These are phyloP conservation scores for Seira sanloemensis DNA, from an alignment of 2,888 invertebrate species.

Conservation along the genomic window DNA sequence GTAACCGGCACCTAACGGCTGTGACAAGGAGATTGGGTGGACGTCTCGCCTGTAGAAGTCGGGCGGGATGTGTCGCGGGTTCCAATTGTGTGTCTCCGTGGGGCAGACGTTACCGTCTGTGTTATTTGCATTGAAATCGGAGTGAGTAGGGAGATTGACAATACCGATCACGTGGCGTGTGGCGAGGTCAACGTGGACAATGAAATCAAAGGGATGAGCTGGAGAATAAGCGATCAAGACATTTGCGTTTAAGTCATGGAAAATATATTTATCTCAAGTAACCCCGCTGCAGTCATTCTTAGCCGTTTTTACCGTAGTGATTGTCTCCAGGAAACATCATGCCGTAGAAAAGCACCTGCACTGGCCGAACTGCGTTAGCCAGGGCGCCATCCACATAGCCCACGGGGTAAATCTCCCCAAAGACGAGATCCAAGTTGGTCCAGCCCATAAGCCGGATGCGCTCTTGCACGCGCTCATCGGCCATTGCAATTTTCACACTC, in stretches of 20 bases:
- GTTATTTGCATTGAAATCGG: constrained; percentile 35
- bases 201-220: constrained; percentile 66
- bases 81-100: constrained; percentile 15
- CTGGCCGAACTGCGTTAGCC: not conserved
- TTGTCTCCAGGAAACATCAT: constrained; percentile 42
- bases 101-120: constrained; percentile 38
- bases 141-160: constrained; percentile 52
- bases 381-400: constrained; percentile 37
- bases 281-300: too few species aligned
- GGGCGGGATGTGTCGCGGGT: not conserved
- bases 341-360: constrained; percentile 41
- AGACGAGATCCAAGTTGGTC: constrained; percentile 28
- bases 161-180: constrained; percentile 32
- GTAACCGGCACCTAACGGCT: constrained; percentile 48
- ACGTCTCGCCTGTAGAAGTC: constrained; percentile 41
- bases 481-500: not conserved
- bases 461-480: constrained; percentile 14
- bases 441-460: constrained; percentile 27
- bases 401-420: constrained; percentile 4
- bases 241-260: not conserved
- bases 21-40: constrained; percentile 33
- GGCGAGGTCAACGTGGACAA: constrained; percentile 41
- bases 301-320: constrained; percentile 37
- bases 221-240: not conserved
- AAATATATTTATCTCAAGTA: not conserved